These are phyloP conservation scores for Spatulosminthurus flaviceps DNA, from an alignment of 2,888 invertebrate genomes.

Conservation along the genomic window DNA sequence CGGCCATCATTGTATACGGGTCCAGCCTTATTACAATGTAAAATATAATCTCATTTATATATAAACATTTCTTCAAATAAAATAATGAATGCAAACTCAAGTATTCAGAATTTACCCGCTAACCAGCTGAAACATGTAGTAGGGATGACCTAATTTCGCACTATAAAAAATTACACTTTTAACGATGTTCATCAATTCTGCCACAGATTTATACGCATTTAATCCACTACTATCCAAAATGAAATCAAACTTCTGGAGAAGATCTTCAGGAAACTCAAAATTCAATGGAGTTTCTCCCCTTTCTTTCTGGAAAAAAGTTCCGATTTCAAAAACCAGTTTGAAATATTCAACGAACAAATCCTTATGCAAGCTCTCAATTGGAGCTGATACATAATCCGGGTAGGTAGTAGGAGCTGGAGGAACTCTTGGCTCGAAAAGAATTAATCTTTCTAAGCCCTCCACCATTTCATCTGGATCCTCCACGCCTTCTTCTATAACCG, in stretches of 20 bases:
- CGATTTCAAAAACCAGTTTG: constrained; percentile 12
- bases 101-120: constrained; percentile 21
- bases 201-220: constrained; percentile 5
- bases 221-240: not conserved
- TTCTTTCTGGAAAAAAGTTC: constrained; percentile 38
- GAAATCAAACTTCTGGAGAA: constrained; percentile 35
- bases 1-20: constrained; percentile 48
- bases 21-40: constrained; percentile 40
- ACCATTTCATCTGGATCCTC: not conserved
- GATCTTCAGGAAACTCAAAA: constrained; percentile 32
- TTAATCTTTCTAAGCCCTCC: not conserved
- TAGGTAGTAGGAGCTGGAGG: constrained; percentile 28
- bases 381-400: constrained; percentile 37
- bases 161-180: constrained; percentile 3
- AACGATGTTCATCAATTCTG: constrained; percentile 2
- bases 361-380: constrained; percentile 35
- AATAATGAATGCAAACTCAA: no score
- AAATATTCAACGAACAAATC: constrained; percentile 38
- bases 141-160: constrained; percentile 43
- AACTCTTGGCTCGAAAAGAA: not conserved
- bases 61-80: no score
- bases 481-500: not conserved
- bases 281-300: constrained; percentile 12
- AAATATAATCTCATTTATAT: no score
- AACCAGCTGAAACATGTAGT: constrained; percentile 41